Percentiles rank a stretch among this genome's conserved stretches.
Evolutionary conservation across 1,140 invertebrate species (phyloP).

Genomic region (Amyelois transitella): DNA sequence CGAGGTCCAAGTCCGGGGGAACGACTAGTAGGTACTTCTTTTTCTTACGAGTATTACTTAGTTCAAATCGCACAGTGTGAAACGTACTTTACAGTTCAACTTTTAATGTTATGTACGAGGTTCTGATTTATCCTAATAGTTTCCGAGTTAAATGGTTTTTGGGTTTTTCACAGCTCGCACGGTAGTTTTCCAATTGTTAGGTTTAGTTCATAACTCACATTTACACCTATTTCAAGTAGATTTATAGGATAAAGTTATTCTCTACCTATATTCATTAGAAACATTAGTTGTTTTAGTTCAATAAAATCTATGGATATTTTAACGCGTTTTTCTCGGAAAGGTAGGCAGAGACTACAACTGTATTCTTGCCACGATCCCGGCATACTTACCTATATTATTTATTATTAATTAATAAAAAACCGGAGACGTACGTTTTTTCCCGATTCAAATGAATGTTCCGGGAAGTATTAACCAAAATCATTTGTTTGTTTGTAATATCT

Average conservation of each 20-base stretch:
- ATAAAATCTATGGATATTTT: too few species aligned
- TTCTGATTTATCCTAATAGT: slow-evolving; percentile 7
- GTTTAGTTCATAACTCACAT: background rate
- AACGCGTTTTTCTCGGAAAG: too few species aligned
- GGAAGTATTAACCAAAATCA: too few species aligned
- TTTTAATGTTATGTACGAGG: background rate
- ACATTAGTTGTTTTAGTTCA: background rate
- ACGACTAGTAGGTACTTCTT: too few species aligned
- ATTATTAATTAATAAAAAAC: too few species aligned
- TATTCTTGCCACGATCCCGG: too few species aligned
- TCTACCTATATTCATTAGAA: background rate
- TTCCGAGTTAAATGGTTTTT: background rate
- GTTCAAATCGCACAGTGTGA: background rate
- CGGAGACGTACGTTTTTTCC: too few species aligned
- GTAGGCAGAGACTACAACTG: too few species aligned
- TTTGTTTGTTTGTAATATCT: too few species aligned
- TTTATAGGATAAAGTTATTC: background rate
- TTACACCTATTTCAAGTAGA: background rate
- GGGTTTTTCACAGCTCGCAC: background rate
- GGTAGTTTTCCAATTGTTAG: background rate
- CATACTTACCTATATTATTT: too few species aligned
- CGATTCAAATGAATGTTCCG: too few species aligned
- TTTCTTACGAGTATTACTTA: background rate
- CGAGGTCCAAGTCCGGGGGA: too few species aligned
- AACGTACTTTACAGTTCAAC: background rate